Evolutionary conservation across 2,888 invertebrate species (phyloP), one percentile per base, ranked within the genome.

Genomic region (Himalopsyche anomala): DNA sequence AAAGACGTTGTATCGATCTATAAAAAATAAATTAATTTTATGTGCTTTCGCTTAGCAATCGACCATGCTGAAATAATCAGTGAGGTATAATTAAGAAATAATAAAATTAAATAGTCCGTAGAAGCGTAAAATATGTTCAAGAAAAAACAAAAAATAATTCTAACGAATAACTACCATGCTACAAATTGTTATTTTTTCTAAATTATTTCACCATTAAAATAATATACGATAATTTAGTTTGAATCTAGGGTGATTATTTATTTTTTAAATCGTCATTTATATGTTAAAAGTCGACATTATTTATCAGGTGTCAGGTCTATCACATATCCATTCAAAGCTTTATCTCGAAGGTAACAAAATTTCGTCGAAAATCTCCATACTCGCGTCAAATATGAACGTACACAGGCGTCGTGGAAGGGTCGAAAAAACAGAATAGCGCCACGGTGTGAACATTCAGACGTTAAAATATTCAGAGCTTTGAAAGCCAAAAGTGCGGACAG

Each of bases 381-480:
- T 42, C 51, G 19, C 38, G 42, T 42, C 17, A 42, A 42, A 81
- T 28, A 81, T 15, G 45, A 45, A 19, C 42, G 19, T 42, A 42
- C n/a, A 17, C 6, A 38, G 40, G 81, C 81, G 81, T 81, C 40
- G 6, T 38, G 3, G 81, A 45, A n/a, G 42, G 51, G 51, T 81
- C 19, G 42, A 12, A 42, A 81, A 83, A 83, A 36, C n/a, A 45
- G n/a, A 74, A 42, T 19, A 74, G 28, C 17, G 83, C 51, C 28
- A 12, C n/a, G 82, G 83, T 51, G 85, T 80, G 85, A 85, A 87
- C 42, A 55, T 85, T 87, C 85, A 83, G 82, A 56, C 81, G 84
- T 19, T 87, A 69, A 84, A 87, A 87, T 86, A 86, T 86, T 87
- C 80, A 86, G 74, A 62, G 38, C 56, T 56, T 84, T 80, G 56